Evolutionary conservation across 1,140 invertebrate genomes (phyloP), one percentile per base, ranked within the genome.

Genomic region (Euura lappo): DNA sequence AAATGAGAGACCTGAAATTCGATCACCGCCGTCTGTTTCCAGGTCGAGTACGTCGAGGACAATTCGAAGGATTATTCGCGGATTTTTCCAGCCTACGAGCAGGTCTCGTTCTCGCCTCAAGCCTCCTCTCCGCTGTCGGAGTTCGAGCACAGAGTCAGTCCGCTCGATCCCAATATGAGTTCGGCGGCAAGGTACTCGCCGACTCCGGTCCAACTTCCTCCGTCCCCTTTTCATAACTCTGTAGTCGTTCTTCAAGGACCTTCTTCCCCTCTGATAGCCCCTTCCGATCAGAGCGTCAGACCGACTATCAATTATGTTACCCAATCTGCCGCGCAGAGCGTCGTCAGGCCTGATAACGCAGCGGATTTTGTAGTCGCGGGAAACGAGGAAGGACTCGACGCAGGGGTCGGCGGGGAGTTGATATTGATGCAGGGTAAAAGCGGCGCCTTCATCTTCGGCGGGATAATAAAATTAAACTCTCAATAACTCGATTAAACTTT

Each of bases 161-260:
- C 90, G 4, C 81, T 90, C 73, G 90, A 91, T 78, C 89, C 90
- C 2, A 90, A 91, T 76, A 90, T 91, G 89, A 89, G 89, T 77
- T 90, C 90, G 8, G 84, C 89, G 7, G 89, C 90, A 1, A 83
- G 86, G 72, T 91, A 91, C 77, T 90, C 89, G 28, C 89, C 90
- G 1, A 88, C 90, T 44, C 89, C 88, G 51, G 87, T 88, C 28
- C 87, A 88, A 71, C 71, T 86, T 42, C 83, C 83, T 13, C 80
- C 85, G 10, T 83, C 85, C 46, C 86, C 89, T 10, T 90, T 88
- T 71, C 85, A 86, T 69, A 90, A 89, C 78, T 88, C 89, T 6
- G 86, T 90, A 13, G 88, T 90, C 68, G 88, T 90, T 64, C 83
- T 88, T 6, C 88, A 89, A 75, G 79, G 78, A 65, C 80, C 85